Evolutionary conservation across 1,140 invertebrate genomes (phyloP).

Genomic region (Pollicipes pollicipes): DNA sequence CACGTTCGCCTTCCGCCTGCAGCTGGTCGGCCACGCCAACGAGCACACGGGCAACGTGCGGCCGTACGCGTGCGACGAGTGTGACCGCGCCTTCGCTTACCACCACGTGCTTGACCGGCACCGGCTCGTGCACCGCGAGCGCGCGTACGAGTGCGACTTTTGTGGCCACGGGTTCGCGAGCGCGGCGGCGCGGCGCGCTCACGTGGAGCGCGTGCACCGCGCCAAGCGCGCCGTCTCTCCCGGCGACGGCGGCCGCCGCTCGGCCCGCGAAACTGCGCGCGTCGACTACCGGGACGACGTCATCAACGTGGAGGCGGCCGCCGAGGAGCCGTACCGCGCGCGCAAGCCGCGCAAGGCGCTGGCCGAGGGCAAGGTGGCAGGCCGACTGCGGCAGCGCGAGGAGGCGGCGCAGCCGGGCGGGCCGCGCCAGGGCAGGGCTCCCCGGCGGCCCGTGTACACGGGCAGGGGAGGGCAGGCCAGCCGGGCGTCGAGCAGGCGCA

Average conservation of each 20-base stretch:
- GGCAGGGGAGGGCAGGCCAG: neutral
- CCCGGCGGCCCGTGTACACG: neutral
- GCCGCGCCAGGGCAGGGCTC: neutral
- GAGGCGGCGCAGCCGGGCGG: no score
- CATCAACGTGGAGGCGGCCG: neutral
- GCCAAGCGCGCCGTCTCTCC: neutral
- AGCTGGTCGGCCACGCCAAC: neutral
- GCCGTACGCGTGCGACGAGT: neutral
- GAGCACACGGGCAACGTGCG: neutral
- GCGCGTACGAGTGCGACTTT: constrained; percentile 12
- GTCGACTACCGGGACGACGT: neutral
- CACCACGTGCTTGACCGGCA: neutral
- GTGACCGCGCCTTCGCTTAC: neutral
- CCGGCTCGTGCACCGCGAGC: neutral
- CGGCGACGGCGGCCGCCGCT: neutral
- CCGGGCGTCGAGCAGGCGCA: neutral
- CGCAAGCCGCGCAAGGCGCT: neutral
- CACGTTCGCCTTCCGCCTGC: neutral
- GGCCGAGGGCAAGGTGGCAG: neutral
- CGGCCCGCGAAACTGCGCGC: no score
- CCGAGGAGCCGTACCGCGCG: neutral
- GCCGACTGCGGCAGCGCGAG: neutral
- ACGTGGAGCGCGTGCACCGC: constrained; percentile 14
- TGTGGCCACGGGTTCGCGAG: constrained; percentile 15
- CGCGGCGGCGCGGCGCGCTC: constrained; percentile 14